Evolutionary conservation across 2,797 vertebrate genomes (phyloP).

Genomic region (Squalus acanthias): DNA sequence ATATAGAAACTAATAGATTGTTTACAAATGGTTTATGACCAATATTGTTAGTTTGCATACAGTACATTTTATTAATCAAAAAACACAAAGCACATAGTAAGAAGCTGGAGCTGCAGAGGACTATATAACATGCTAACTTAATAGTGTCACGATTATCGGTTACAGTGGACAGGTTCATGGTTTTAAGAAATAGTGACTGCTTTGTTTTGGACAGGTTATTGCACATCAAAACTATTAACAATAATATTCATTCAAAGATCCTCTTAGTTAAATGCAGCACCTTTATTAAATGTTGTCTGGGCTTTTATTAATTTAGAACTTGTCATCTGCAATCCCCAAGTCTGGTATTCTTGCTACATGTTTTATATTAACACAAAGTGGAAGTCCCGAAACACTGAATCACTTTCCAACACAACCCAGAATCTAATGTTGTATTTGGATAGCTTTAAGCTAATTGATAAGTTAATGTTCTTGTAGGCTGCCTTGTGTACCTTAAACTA

Average conservation of each 20-base stretch:
- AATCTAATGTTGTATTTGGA: not conserved
- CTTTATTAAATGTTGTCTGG: not conserved
- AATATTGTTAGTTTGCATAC: not conserved
- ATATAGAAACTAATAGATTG: not conserved
- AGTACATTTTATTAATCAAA: not conserved
- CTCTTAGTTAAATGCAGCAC: not conserved
- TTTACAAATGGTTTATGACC: not conserved
- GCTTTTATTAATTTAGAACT: not conserved
- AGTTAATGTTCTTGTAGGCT: constrained; percentile 5
- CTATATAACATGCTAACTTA: not conserved
- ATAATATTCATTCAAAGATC: not conserved
- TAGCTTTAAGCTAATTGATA: not conserved
- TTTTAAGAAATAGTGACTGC: not conserved
- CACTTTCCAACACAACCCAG: not conserved
- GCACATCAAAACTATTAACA: not conserved
- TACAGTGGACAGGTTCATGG: not conserved
- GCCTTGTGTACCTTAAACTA: not conserved
- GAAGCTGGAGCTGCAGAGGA: not conserved
- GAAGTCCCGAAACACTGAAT: not conserved
- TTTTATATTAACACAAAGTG: not conserved
- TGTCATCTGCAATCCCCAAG: not conserved
- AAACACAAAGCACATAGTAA: not conserved
- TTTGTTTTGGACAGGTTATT: not conserved
- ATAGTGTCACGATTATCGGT: not conserved
- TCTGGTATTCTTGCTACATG: not conserved